Base-by-base conservation (phyloP, 1,140 invertebrate species). In the Himalopsyche phryganea region DNA sequence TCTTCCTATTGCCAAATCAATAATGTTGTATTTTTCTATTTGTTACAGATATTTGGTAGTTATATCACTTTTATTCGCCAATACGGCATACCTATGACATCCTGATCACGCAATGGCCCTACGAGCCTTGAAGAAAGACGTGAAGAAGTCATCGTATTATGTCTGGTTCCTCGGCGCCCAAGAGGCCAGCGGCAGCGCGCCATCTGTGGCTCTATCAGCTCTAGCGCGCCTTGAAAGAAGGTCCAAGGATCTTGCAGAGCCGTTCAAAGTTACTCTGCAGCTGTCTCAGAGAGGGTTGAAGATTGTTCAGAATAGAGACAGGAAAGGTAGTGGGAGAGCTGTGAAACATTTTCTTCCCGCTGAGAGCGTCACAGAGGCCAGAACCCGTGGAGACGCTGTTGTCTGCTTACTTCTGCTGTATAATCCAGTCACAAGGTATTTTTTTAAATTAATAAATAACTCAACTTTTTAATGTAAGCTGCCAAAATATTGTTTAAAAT, bases 141-240 rank as follows among this genome's bases (percentile, higher is more conserved):
- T 94, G 65, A 95, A 95, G 78, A 96, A 96, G 72, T 91, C 92
- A 42, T 96, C 94, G 28, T 98, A 96, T 76, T 98, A 98, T 76
- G 94, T 98, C 42, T 96, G 94, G 91, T 98, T 98, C 78, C 82
- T 98, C 63, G 96, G 96, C 15, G 94, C 95, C 64, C 91, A 95
- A 77, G 94, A 98, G 78, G 90, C 91, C 23, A 94, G 93, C 11
- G 81, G 97, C 58, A 80, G 92, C 10, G 92, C 94, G 44, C 77
- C 84, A 9, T 84, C 89, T 63, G 90, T 86, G 66, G 87, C 93
- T 1, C 72, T 89, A 19, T 90, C 92, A 1, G 92, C 93, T 35
- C 85, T 98, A 63, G 80, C 85, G 52, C 85, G 92, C 66, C 79
- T 98, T 54, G 81, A 95, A 58, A 85, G 91, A 68, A 83, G 90